Percentiles rank a stretch among this genome's conserved stretches.
These are phyloP conservation scores for Diploptera punctata DNA, from an alignment of 2,888 invertebrate species.

Conservation along the genomic window DNA sequence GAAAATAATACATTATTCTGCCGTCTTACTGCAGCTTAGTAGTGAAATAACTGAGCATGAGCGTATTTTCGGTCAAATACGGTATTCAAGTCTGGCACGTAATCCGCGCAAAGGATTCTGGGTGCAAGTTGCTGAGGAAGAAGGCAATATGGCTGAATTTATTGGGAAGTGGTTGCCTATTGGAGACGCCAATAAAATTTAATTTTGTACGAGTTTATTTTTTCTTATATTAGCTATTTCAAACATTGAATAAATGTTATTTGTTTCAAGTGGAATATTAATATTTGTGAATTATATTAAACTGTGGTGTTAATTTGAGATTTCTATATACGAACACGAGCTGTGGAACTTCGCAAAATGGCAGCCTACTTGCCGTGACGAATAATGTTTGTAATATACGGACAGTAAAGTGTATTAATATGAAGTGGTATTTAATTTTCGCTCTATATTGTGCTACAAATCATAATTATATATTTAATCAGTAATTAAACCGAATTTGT, in stretches of 20 bases:
- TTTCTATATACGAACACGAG: constrained; percentile 30
- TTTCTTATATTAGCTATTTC: not conserved
- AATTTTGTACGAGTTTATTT: constrained; percentile 13
- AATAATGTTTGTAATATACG: not conserved
- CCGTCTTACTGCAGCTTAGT: not conserved
- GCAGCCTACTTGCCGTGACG: constrained; percentile 40
- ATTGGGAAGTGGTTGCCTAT: constrained; percentile 15
- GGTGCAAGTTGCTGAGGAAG: constrained; percentile 41
- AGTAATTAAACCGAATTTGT: no score
- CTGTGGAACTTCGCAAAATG: constrained; percentile 39
- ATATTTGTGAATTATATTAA: not conserved
- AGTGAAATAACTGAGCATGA: constrained; percentile 35
- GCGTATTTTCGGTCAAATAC: constrained; percentile 43
- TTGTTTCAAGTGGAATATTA: not conserved
- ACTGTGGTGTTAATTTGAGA: not conserved
- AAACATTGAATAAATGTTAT: not conserved
- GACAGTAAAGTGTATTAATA: not conserved
- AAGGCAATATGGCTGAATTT: constrained; percentile 44
- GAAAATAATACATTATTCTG: no score
- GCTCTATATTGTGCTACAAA: not conserved
- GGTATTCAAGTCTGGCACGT: constrained; percentile 45
- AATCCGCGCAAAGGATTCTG: constrained; percentile 45
- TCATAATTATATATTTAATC: no score
- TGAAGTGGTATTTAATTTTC: not conserved
- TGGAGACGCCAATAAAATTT: constrained; percentile 25